phyloP scores from a whole-genome alignment of 1,140 invertebrate genomes.

The Papilio helenus region DNA sequence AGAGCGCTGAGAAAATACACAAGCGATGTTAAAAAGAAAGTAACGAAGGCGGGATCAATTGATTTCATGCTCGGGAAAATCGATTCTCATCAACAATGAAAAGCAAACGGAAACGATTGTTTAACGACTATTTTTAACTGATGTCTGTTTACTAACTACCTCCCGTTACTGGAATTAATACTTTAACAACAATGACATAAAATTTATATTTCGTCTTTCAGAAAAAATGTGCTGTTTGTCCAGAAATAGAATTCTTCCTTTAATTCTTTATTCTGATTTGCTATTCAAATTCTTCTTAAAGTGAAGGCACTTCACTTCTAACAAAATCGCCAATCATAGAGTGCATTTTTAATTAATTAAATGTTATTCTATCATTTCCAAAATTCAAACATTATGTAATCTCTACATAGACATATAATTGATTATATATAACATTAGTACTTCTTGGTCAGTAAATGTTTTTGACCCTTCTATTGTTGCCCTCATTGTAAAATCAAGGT shows the following conservation, averaged over 20 bases:
- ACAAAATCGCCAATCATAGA: not conserved
- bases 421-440: not conserved
- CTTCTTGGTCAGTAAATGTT: not conserved
- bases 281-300: no score
- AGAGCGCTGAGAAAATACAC: conserved; percentile 40
- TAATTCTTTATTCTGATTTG: not conserved
- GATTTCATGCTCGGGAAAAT: conserved; percentile 57
- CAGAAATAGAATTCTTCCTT: not conserved
- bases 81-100: conserved; percentile 46
- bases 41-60: conserved; percentile 50
- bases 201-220: not conserved
- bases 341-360: not conserved
- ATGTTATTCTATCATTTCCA: not conserved
- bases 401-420: not conserved
- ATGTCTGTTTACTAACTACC: not conserved
- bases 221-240: not conserved
- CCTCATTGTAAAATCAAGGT: conserved; percentile 61
- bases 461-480: conserved; percentile 49
- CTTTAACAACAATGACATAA: not conserved
- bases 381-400: not conserved
- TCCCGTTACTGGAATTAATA: conserved; percentile 1
- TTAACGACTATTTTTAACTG: not conserved
- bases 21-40: conserved; percentile 52
- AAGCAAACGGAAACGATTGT: conserved; percentile 41
- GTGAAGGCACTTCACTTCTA: no score